phyloP scores from a whole-genome alignment of 2,888 invertebrate genomes.

The Exocentrus adspersus region DNA sequence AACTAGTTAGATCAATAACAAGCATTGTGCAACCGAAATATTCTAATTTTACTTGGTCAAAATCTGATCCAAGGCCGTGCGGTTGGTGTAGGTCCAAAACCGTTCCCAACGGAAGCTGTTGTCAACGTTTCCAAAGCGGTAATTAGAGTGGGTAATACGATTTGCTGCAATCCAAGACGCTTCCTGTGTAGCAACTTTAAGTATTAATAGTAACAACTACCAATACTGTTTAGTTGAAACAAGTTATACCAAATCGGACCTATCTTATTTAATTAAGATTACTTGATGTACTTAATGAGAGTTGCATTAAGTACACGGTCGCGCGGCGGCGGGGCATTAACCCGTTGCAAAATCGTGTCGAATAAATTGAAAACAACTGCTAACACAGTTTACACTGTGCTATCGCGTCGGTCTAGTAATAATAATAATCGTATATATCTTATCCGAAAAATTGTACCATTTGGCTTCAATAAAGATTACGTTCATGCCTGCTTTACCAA shows the following conservation, averaged over 20 bases:
- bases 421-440: not conserved
- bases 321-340: too few species aligned
- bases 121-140: constrained; percentile 11
- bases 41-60: constrained; percentile 24
- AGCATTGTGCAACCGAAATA: constrained; percentile 11
- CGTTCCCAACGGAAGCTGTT: constrained; percentile 19
- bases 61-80: constrained; percentile 17
- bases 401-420: not conserved
- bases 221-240: too few species aligned
- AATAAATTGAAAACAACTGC: not conserved
- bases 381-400: not conserved
- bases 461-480: not conserved
- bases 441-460: not conserved
- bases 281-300: too few species aligned
- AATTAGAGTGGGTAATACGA: constrained; percentile 21
- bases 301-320: too few species aligned
- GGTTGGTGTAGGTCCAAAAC: constrained; percentile 25
- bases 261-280: too few species aligned
- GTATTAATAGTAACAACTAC: too few species aligned
- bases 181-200: too few species aligned
- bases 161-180: constrained; percentile 3
- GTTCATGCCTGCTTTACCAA: not conserved
- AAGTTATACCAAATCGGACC: too few species aligned
- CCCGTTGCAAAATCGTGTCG: not conserved
- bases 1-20: constrained; percentile 16